phyloP scores from a whole-genome alignment of 37 sponge, comb jelly and placozoan species.

The Ephydatia muelleri region DNA sequence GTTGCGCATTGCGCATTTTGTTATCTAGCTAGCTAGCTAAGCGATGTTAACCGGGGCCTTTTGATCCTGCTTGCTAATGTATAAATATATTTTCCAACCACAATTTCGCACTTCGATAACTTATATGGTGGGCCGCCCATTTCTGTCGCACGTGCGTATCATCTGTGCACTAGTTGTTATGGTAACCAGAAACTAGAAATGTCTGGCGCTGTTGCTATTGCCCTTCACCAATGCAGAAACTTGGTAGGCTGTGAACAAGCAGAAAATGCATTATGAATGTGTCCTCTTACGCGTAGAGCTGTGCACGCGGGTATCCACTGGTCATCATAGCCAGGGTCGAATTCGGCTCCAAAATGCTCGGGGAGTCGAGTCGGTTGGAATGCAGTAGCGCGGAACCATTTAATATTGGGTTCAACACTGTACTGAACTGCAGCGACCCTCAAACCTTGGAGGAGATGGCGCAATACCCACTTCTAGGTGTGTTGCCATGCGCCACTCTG shows the following conservation, averaged over 20 bases:
- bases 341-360: constrained; percentile 25
- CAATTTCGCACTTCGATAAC: too few relatives aligned
- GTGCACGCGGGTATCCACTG: constrained; percentile 1
- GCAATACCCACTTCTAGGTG: constrained; percentile 41
- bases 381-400: constrained; percentile 10
- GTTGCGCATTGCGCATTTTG: too few relatives aligned
- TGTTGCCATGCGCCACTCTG: not conserved
- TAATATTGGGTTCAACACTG: not conserved
- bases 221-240: constrained; percentile 56
- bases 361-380: constrained; percentile 31
- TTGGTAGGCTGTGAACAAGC: constrained; percentile 40
- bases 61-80: too few relatives aligned
- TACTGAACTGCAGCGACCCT: constrained; percentile 6
- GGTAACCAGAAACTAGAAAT: not conserved
- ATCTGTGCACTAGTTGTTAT: constrained; percentile 3
- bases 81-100: too few relatives aligned
- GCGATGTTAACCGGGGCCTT: too few relatives aligned
- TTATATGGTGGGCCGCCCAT: too few relatives aligned
- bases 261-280: not conserved
- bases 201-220: constrained; percentile 7
- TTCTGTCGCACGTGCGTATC: constrained; percentile 6
- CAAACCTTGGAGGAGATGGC: constrained; percentile 19
- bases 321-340: constrained; percentile 37
- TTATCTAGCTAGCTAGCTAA: too few relatives aligned
- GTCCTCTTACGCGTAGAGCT: not conserved